Base-by-base conservation (phyloP, 2,797 vertebrate species). In the Pseudochromis fuscus region DNA sequence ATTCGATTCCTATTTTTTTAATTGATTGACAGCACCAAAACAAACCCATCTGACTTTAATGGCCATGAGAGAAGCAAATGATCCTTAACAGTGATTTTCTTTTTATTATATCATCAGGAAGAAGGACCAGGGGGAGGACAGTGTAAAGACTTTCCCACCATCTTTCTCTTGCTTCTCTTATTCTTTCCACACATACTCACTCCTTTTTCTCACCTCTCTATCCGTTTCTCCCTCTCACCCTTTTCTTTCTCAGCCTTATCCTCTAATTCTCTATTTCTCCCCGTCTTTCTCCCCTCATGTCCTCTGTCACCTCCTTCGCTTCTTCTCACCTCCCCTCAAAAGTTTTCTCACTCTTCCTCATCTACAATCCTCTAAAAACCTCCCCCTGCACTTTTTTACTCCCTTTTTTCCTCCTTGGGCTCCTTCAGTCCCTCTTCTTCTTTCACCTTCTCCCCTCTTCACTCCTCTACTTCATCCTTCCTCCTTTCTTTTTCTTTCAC, bases 11-110 rank as follows among this genome's bases (percentile, higher is more conserved):
- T 38, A 45, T 70, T 87, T 83, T 80, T 80, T 80, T 52, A 72
- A 82, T 69, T 81, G 76, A 67, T 83, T 75, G 80, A 70, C 73
- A 67, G 5, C 73, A 67, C 82, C 64, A 70, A 80, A 82, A 68
- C 64, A 73, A 84, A 81, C 69, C 48, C 74, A 61, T 80, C 72
- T 73, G 70, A 83, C 67, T 70, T 64, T 79, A 83, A 86, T 64
- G 60, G 74, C 72, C 63, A 72, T 19, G 1, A 57, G 71, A 72
- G 66, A 74, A 83, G 66, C 57, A 81, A 86, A 85, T 74, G 79
- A 77, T 74, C 68, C 68, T 72, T 49, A 76, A 80, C 59, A 49
- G 53, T 51, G 57, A 75, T 81, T 78, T 81, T 61, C 67, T 52
- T 82, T 81, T 46, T 62, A 75, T 81, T 83, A 77, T 28, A 30